Conservation (phyloP, 2,113 vertebrate species). For the Cyprinodon tularosa region DNA sequence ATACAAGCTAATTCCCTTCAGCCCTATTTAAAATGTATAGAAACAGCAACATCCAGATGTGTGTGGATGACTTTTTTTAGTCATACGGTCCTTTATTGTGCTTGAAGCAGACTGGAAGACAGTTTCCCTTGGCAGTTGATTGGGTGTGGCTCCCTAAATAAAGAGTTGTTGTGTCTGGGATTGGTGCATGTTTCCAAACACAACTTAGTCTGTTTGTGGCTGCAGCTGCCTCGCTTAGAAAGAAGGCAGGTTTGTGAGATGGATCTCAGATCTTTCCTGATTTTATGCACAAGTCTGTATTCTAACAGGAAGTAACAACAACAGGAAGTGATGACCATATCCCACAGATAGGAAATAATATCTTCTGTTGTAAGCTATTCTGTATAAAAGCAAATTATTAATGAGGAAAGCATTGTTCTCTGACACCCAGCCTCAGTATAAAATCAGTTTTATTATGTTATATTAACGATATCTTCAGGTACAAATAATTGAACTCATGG, state of each 20-base stretch:
- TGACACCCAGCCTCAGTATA: neutral
- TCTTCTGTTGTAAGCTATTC: neutral
- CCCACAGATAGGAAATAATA: neutral
- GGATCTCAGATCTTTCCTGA: conserved; percentile 37
- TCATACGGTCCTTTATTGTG: conserved; percentile 35
- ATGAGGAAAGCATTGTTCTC: neutral
- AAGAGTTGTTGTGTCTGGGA: conserved; percentile 76
- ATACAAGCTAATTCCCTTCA: neutral
- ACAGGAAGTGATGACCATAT: neutral
- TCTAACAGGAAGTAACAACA: neutral
- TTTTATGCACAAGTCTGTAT: neutral
- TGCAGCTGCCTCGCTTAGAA: conserved; percentile 61
- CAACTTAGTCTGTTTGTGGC: conserved; percentile 70
- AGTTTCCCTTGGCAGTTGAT: conserved; percentile 60
- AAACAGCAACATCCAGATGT: neutral
- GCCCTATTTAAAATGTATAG: neutral
- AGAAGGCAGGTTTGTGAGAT: conserved; percentile 42
- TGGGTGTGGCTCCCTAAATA: conserved; percentile 72
- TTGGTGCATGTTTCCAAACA: conserved; percentile 65
- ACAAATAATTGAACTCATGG: neutral
- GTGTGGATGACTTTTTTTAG: conserved; percentile 4
- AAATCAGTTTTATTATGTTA: neutral
- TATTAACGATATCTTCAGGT: neutral
- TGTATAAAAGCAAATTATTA: neutral
- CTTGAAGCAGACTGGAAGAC: conserved; percentile 49